Base-by-base conservation (phyloP, 1,140 invertebrate species). In the Augochlora pura region DNA sequence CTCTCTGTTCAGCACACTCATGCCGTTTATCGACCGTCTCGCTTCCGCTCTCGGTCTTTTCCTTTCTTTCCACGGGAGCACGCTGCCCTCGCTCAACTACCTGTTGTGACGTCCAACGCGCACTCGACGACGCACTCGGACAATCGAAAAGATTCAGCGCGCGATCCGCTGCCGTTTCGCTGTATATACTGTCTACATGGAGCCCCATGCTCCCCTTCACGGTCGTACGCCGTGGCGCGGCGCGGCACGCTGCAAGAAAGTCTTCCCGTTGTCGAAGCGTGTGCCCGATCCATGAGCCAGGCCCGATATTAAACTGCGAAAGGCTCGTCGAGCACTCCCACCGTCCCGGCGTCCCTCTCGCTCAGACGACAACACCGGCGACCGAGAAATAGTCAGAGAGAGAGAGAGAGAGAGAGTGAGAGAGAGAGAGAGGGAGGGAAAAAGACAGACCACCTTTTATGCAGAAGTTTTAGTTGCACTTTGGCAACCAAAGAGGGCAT, bases 31-130 rank as follows among this genome's bases (percentile, higher is more conserved):
- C 72, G 57, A 65, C 1, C 57, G 75, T 87, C 80, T 83, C 72
- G 54, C 77, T 86, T 60, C 27, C 85, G 66, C 85, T 18, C n/a
- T 54, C 66, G 60, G 25, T 80, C 82, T 66, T 65, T 78, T 74
- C 68, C 75, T 75, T 68, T 82, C 82, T 86, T 88, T 83, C 76
- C 67, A 68, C 81, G 80, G 83, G 32, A 87, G 82, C 87, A 89
- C 86, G 81, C 86, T 86, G 83, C 82, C 77, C 84, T 86, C 85
- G 81, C 84, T 83, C 88, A 89, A 89, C 88, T 89, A 89, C 88
- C 88, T 89, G 88, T 89, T 89, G 88, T 87, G 67, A 84, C 86
- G 74, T 77, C 27, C 83, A 86, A 67, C 67, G 86, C 81, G 79
- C 72, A 80, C 32, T 80, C 72, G 73, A 66, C 78, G 68, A 71